Base-by-base conservation (phyloP, 2,888 invertebrate genomes). In the Cryptocheilus praepositus region DNA sequence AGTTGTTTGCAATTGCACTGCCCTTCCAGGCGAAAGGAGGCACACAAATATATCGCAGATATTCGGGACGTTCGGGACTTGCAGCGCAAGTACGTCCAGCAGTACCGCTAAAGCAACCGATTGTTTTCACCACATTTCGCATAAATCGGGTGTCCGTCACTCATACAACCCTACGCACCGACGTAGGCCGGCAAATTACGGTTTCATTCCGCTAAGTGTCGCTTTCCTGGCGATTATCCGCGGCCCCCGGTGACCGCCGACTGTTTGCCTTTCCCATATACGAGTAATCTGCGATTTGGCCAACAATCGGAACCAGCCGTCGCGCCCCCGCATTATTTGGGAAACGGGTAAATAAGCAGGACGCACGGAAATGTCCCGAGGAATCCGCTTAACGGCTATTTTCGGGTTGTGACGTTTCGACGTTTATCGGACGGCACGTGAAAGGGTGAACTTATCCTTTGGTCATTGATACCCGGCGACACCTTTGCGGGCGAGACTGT, bases 181-280 rank as follows among this genome's bases (percentile, higher is more conserved):
- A 25, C 25, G 36, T 11, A 7, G 36, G 7, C 4, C 11, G 36
- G 7, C 36, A 36, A 36, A 36, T 36, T 36, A 36, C 7, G 36
- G 8, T 7, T 11, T 1, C 8, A 36, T 36, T 36, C 11, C 13
- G 36, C 11, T 36, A 7, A 36, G 36, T 36, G 13, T 36, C 36
- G 11, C 19, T 4, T 62, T 36, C 15, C 49, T 22, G 18, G 22
- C 16, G 3, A 36, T 62, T 64, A 64, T 64, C 61, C 19, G 62
- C 44, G 25, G 0, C 13, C 13, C 21, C 43, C 22, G 44, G 55
- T 11, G 11, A 45, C 56, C n/a, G 51, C 18, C 21, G 53, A 19
- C 49, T 70, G 57, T 77, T 77, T 77, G 67, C 76, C 66, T 77
- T 77, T 77, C 76, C 76, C 76, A 77, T 75, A 73, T 77, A 75